Conservation (phyloP, 2,113 vertebrate genomes). For the Hydrolagus affinis region DNA sequence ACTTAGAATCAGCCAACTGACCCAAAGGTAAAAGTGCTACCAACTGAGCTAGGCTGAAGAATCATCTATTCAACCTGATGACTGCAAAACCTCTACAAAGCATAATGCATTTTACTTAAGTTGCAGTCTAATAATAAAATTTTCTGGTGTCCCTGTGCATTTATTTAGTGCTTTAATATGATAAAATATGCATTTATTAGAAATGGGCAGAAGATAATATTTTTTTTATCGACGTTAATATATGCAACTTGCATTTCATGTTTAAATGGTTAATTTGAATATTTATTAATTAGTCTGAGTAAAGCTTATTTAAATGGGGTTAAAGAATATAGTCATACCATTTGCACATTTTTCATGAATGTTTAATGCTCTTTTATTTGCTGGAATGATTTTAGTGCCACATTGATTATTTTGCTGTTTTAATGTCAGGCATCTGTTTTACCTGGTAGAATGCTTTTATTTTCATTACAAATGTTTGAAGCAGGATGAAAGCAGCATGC, state of each 20-base stretch:
- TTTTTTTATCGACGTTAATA: neutral
- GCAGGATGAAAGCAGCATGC: conserved; percentile 69
- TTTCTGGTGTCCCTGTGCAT: no score
- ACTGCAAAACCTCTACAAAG: no score
- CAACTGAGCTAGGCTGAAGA: no score
- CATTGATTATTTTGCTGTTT: conserved; percentile 60
- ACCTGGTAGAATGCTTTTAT: conserved; percentile 69
- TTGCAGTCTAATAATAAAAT: no score
- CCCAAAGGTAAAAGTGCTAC: no score
- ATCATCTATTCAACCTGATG: no score
- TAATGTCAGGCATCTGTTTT: conserved; percentile 53
- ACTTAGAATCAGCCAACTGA: no score
- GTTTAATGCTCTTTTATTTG: conserved; percentile 23
- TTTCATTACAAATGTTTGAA: conserved; percentile 69
- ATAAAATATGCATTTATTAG: neutral
- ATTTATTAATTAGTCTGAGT: neutral
- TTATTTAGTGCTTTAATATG: neutral
- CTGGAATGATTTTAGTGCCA: conserved; percentile 22
- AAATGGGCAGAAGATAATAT: neutral
- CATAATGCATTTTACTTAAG: no score
- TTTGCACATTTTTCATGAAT: conserved; percentile 24
- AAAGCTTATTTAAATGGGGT: neutral
- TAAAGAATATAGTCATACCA: neutral
- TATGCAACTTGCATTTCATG: neutral
- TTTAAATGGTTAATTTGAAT: conserved; percentile 6